These are phyloP conservation scores for Ochropleura plecta DNA, from an alignment of 2,888 invertebrate genomes.

Conservation along the genomic window DNA sequence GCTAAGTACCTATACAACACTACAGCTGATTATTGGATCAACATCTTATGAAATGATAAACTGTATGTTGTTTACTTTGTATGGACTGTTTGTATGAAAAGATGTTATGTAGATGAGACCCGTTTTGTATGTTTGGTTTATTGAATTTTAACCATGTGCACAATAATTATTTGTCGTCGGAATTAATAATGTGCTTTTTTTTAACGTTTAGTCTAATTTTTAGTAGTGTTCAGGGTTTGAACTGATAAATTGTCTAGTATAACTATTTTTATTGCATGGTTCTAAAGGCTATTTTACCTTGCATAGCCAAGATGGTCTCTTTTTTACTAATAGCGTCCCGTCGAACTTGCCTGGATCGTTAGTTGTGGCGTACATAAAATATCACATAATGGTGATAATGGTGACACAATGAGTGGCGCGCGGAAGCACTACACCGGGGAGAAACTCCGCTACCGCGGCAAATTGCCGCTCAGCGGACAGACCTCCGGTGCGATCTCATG, in stretches of 20 bases:
- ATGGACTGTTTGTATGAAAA: slow-evolving; percentile 14
- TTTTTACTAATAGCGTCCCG: background rate
- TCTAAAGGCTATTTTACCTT: background rate
- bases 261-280: background rate
- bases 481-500: too few species aligned
- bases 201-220: background rate
- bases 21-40: background rate
- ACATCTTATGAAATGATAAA: background rate
- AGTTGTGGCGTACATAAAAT: too few species aligned
- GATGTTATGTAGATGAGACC: slow-evolving; percentile 16
- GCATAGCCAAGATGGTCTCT: background rate
- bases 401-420: too few species aligned
- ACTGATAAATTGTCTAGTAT: background rate
- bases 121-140: slow-evolving; percentile 1
- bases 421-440: too few species aligned
- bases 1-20: background rate
- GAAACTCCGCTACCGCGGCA: too few species aligned
- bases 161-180: background rate
- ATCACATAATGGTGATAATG: too few species aligned
- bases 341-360: too few species aligned
- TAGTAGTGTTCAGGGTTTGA: background rate
- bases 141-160: slow-evolving; percentile 10
- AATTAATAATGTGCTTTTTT: background rate
- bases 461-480: too few species aligned
- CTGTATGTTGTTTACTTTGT: background rate